A percentile compares a stretch with the other conserved stretches of the same genome.
Conservation (phyloP, 2,797 vertebrate genomes). For the Petrocephalus schoutedeni region DNA sequence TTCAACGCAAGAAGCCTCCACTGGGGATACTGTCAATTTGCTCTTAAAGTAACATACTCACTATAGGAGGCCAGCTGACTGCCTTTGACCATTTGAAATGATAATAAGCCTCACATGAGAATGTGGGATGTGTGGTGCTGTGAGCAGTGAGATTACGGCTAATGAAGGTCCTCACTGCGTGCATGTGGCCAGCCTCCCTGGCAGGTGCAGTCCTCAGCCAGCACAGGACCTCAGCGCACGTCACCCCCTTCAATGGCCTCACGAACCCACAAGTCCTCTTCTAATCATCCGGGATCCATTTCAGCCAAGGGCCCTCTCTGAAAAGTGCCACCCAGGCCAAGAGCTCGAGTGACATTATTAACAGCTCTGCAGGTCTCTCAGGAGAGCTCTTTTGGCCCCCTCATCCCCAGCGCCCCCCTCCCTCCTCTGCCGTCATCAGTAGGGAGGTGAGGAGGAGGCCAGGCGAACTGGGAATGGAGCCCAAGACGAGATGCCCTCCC, state of each 20-base stretch:
- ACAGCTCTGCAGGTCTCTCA: conserved; percentile 70
- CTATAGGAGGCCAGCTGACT: not conserved
- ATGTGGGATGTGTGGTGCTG: not conserved
- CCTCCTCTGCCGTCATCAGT: conserved; percentile 64
- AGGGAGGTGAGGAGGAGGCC: conserved; percentile 64
- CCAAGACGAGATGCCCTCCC: conserved; percentile 53
- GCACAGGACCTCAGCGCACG: conserved; percentile 5
- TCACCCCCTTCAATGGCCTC: not conserved
- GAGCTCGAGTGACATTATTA: conserved; percentile 73
- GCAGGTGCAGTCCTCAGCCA: not conserved
- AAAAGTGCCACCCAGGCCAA: conserved; percentile 61
- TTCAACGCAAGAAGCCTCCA: conserved; percentile 22
- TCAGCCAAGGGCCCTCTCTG: conserved; percentile 22
- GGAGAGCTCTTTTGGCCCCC: conserved; percentile 68
- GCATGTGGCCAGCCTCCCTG: not conserved
- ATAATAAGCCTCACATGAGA: not conserved
- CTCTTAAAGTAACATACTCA: not conserved
- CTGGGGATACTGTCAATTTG: not conserved
- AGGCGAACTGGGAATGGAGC: conserved; percentile 56
- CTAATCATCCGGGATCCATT: conserved; percentile 19
- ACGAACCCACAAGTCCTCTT: not conserved
- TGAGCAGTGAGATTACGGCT: not conserved
- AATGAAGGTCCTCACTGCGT: not conserved
- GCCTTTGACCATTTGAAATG: conserved; percentile 3
- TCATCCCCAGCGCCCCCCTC: conserved; percentile 49